phyloP scores from a whole-genome alignment of 2,113 vertebrate species.

The Syngnathus floridae region DNA sequence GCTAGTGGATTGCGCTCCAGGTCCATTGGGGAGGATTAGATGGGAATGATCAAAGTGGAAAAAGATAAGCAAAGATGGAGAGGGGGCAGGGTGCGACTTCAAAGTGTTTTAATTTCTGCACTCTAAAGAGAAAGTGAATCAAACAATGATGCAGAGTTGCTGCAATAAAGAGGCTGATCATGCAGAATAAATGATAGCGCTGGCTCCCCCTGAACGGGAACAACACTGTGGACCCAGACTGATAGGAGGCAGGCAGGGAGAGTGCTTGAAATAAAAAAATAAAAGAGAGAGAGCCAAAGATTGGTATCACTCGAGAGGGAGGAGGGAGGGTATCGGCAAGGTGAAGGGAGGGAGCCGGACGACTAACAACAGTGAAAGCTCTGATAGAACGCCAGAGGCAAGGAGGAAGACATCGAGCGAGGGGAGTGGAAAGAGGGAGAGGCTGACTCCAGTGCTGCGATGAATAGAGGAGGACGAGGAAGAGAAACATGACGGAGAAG shows the following conservation, averaged over 20 bases:
- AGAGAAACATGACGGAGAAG: conserved; percentile 15
- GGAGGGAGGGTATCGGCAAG: conserved; percentile 54
- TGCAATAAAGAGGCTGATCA: conserved; percentile 31
- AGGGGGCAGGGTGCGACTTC: conserved; percentile 18
- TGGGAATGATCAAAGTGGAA: conserved; percentile 17
- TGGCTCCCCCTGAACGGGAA: conserved; percentile 8
- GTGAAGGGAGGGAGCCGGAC: conserved; percentile 55
- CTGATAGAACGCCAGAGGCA: conserved; percentile 52
- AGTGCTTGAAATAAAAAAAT: conserved; percentile 12
- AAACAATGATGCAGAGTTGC: conserved; percentile 5
- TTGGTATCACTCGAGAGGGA: conserved; percentile 53
- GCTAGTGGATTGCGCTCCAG: conserved; percentile 26
- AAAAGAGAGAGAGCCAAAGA: conserved; percentile 20
- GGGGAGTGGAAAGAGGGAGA: conserved; percentile 41
- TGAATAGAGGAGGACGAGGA: conserved; percentile 29
- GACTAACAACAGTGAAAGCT: conserved; percentile 44
- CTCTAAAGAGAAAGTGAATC: conserved; percentile 17
- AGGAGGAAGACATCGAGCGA: conserved; percentile 35
- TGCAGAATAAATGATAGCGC: conserved; percentile 40
- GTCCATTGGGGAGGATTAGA: conserved; percentile 9
- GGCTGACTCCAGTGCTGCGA: conserved; percentile 2
- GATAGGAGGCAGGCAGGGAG: conserved; percentile 18
- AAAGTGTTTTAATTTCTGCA: conserved; percentile 33
- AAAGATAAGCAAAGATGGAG: conserved; percentile 7
- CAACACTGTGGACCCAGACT: conserved; percentile 33